A percentile compares a stretch with the other conserved stretches of the same genome.
Evolutionary conservation across 2,888 invertebrate genomes (phyloP).

Genomic region (Drosophila cognata): DNA sequence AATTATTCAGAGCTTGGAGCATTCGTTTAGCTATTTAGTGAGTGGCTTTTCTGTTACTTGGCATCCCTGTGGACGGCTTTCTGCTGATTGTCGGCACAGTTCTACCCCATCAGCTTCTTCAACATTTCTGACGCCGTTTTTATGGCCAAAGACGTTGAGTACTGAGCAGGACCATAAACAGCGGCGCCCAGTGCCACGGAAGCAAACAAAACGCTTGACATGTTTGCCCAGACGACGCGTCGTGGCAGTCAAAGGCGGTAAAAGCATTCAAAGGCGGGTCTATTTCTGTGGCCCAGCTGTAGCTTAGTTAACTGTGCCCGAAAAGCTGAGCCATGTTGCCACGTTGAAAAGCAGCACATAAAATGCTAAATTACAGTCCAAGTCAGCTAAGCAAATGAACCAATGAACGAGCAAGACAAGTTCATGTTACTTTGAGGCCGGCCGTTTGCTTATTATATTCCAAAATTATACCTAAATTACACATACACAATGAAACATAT

Average conservation of each 20-base stretch:
- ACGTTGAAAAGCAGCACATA: conserved; percentile 59
- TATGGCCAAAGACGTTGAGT: conserved; percentile 46
- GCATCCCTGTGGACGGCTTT: conserved; percentile 30
- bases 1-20: not conserved
- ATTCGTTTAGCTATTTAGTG: not conserved
- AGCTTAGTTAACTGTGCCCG: conserved; percentile 60
- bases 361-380: conserved; percentile 60
- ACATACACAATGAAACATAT: conserved; percentile 25
- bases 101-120: conserved; percentile 39
- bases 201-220: conserved; percentile 75
- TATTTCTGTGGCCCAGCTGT: conserved; percentile 33
- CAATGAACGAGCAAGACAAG: conserved; percentile 52
- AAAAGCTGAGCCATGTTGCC: conserved; percentile 20
- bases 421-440: conserved; percentile 48
- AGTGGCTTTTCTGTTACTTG: conserved; percentile 3
- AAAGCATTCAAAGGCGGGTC: conserved; percentile 17
- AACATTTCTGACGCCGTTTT: conserved; percentile 54
- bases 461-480: conserved; percentile 40
- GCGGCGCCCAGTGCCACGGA: conserved; percentile 53
- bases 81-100: conserved; percentile 24
- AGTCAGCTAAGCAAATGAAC: conserved; percentile 60
- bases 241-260: conserved; percentile 42
- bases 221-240: conserved; percentile 71
- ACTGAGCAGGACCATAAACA: conserved; percentile 46
- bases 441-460: conserved; percentile 34